Evolutionary conservation across 2,888 invertebrate genomes (phyloP).

Genomic region (Priapulus caudatus): DNA sequence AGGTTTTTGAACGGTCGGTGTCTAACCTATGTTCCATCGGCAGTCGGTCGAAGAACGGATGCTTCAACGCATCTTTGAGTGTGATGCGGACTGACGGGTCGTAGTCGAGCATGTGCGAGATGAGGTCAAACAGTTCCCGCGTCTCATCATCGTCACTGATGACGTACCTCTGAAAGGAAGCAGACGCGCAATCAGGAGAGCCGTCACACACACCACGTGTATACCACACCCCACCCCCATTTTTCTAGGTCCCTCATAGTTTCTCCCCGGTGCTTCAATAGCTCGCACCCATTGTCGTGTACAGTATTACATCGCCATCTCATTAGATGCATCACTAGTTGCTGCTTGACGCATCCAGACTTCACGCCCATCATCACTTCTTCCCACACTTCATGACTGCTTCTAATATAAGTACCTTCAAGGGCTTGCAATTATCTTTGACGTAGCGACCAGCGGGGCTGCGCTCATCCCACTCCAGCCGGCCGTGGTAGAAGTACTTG

Average conservation of each 20-base stretch:
- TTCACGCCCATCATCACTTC: no score
- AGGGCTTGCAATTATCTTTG: constrained; percentile 90
- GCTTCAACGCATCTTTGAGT: constrained; percentile 12
- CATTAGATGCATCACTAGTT: no score
- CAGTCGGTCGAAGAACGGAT: constrained; percentile 48
- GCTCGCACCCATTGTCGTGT: no score
- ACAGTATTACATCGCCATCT: no score
- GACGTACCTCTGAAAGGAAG: constrained; percentile 64
- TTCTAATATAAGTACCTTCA: no score
- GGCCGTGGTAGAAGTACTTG: constrained; percentile 94
- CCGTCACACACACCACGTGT: no score
- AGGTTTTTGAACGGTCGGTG: constrained; percentile 22
- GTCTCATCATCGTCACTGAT: constrained; percentile 78
- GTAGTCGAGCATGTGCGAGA: constrained; percentile 39
- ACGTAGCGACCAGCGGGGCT: constrained; percentile 94
- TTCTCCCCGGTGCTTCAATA: no score
- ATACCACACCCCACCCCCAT: no score
- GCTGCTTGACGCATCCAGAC: no score
- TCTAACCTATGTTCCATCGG: constrained; percentile 40
- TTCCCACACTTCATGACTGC: no score
- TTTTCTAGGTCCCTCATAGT: no score
- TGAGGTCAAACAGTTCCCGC: constrained; percentile 61
- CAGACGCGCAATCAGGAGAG: no score
- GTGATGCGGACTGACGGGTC: constrained; percentile 31
- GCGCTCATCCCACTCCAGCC: constrained; percentile 94